Percentiles rank a stretch among this genome's conserved stretches.
Evolutionary conservation across 2,113 vertebrate species (phyloP).

Genomic region (Vulpes lagopus): DNA sequence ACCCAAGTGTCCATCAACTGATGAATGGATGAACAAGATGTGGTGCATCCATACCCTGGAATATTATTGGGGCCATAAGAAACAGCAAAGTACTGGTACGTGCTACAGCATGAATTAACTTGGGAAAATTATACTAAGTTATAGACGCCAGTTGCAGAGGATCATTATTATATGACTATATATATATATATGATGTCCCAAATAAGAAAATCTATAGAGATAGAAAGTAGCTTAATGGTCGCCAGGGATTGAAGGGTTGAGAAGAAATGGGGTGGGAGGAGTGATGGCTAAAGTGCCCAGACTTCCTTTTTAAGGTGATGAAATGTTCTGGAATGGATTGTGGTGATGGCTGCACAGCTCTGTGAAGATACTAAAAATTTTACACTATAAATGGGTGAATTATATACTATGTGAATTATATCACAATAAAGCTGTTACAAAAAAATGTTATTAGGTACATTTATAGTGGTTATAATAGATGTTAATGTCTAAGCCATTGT

Average conservation of each 20-base stretch:
- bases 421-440: neutral
- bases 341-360: neutral
- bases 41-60: neutral
- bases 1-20: neutral
- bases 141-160: neutral
- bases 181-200: neutral
- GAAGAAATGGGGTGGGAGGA: neutral
- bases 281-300: neutral
- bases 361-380: neutral
- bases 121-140: neutral
- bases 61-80: neutral
- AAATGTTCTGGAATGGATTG: neutral
- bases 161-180: neutral
- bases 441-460: neutral
- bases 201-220: neutral
- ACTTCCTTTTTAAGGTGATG: neutral
- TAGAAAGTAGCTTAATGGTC: neutral
- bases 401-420: neutral
- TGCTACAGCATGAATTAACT: neutral
- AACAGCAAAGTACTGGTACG: neutral
- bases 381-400: neutral
- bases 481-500: neutral
- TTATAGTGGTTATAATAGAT: neutral
- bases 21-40: neutral
- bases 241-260: neutral